A percentile compares a stretch with the other conserved stretches of the same genome.
Conservation (phyloP, 2,888 invertebrate species). For the Eupithecia exiguata region DNA sequence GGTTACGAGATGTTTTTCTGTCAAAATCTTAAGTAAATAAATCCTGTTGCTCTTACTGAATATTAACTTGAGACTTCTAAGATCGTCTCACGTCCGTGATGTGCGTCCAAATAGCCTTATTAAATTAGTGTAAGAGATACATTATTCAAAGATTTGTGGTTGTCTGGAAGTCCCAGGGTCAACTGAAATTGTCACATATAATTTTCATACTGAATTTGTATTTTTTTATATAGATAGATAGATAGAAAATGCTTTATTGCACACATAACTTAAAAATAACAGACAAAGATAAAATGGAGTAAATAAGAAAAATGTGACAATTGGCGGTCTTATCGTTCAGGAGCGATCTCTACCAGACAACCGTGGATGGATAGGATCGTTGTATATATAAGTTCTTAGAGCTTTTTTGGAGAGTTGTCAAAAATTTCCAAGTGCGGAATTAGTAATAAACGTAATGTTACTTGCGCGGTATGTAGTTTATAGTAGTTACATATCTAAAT, state of each 20-base stretch:
- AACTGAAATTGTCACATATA: background rate
- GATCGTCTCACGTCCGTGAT: constrained; percentile 52
- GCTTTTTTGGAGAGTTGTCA: background rate
- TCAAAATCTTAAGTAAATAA: constrained; percentile 45
- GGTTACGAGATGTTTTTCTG: constrained; percentile 16
- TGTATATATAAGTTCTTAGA: no score
- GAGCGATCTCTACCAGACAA: no score
- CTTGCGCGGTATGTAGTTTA: background rate
- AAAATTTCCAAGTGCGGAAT: background rate
- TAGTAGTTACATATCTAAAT: no score
- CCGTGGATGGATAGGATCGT: no score
- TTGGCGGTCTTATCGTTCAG: no score
- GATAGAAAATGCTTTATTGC: no score
- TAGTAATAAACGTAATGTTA: background rate
- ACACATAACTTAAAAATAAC: no score
- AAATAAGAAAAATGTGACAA: no score
- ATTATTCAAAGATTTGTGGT: background rate
- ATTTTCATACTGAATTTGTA: background rate
- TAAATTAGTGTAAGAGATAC: background rate
- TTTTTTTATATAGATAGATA: no score
- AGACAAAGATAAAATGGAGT: no score
- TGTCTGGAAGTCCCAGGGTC: background rate
- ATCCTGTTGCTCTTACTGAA: constrained; percentile 53
- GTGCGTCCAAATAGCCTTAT: constrained; percentile 56
- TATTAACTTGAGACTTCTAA: constrained; percentile 47